These are phyloP conservation scores for Upupa epops DNA, from an alignment of 2,113 vertebrate genomes.

Conservation along the genomic window DNA sequence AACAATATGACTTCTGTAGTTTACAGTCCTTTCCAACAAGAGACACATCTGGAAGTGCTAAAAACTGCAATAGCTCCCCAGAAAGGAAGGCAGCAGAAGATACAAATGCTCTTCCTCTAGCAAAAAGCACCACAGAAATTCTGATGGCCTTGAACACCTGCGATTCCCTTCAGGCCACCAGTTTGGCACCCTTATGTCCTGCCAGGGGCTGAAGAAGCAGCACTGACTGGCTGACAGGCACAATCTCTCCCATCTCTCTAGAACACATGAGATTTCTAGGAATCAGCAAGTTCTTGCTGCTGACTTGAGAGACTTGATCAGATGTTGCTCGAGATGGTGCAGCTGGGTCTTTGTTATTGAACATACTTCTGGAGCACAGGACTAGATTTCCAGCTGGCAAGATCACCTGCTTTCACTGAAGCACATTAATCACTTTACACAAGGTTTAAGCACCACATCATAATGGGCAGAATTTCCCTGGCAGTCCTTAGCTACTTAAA, in stretches of 20 bases:
- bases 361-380: not conserved
- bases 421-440: not conserved
- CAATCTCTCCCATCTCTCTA: not conserved
- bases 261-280: not conserved
- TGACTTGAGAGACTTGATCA: not conserved
- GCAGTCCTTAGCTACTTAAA: not conserved
- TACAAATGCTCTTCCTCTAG: not conserved
- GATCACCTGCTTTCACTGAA: not conserved
- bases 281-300: not conserved
- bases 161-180: not conserved
- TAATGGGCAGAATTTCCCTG: not conserved
- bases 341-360: slow-evolving; percentile 13
- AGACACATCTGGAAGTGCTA: not conserved
- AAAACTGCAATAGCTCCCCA: not conserved
- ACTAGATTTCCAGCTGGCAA: not conserved
- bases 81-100: not conserved
- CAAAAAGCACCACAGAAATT: not conserved
- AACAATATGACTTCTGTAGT: not conserved
- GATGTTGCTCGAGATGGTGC: slow-evolving; percentile 7
- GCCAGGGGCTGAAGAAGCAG: not conserved
- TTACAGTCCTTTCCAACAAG: not conserved
- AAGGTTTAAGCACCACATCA: not conserved
- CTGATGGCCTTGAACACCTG: not conserved
- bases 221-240: not conserved
- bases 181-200: not conserved